Conservation (phyloP, 2,888 invertebrate genomes). For the Marasmarcha lunaedactyla region DNA sequence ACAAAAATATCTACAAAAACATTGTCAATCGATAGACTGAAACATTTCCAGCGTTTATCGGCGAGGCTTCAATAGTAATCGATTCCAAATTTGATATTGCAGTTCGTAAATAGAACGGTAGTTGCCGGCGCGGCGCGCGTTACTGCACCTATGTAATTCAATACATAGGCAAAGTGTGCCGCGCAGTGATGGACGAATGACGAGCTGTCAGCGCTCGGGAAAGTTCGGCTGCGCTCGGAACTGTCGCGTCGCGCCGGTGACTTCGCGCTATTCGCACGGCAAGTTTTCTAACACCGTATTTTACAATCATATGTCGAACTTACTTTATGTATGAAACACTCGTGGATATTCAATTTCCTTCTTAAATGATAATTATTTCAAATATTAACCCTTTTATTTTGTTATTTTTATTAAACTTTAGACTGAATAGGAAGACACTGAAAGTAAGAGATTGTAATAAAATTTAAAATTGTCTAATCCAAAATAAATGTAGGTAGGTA, state of each 20-base stretch:
- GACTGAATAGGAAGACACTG: no score
- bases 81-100: slow-evolving; percentile 41
- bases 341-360: no score
- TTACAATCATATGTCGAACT: slow-evolving; percentile 7
- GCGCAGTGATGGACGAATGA: slow-evolving; percentile 55
- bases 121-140: slow-evolving; percentile 37
- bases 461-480: no score
- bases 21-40: slow-evolving; percentile 24
- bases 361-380: no score
- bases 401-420: no score
- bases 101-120: slow-evolving; percentile 34
- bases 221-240: slow-evolving; percentile 32
- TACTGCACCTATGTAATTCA: slow-evolving; percentile 51
- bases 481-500: no score
- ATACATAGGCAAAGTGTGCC: slow-evolving; percentile 55
- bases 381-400: no score
- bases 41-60: slow-evolving; percentile 20
- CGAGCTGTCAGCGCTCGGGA: slow-evolving; percentile 58
- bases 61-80: slow-evolving; percentile 21
- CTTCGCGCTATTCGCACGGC: slow-evolving; percentile 9
- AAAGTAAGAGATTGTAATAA: no score
- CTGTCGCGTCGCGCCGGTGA: slow-evolving; percentile 18
- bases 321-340: no score
- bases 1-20: background rate
- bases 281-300: slow-evolving; percentile 1